phyloP scores from a whole-genome alignment of 2,113 vertebrate genomes.

The Willisornis vidua region DNA sequence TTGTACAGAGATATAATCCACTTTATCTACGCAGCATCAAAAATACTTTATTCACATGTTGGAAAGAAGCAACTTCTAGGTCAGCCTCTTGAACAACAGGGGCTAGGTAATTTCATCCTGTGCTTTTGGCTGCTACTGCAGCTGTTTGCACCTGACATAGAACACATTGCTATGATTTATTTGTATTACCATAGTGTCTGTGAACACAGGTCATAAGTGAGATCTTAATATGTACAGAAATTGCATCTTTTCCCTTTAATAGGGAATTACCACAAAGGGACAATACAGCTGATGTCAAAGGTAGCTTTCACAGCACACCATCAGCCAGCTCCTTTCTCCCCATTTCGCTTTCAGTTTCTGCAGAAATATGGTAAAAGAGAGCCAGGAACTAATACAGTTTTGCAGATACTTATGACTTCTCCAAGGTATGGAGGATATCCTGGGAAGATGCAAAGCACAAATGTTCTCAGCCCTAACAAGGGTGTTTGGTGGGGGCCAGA shows the following conservation, averaged over 20 bases:
- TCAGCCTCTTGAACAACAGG: neutral
- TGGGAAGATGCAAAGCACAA: neutral
- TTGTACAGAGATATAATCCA: neutral
- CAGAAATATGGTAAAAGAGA: neutral
- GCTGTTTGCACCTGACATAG: neutral
- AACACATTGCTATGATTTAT: neutral
- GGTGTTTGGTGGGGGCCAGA: neutral
- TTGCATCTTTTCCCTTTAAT: neutral
- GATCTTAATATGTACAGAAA: neutral
- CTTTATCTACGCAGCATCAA: neutral
- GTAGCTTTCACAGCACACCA: neutral
- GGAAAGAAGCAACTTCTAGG: neutral
- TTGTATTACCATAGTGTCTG: neutral
- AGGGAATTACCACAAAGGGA: neutral
- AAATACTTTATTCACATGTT: neutral
- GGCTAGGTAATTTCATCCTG: neutral
- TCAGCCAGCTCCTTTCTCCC: neutral
- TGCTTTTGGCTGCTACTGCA: neutral
- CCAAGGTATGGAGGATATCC: neutral
- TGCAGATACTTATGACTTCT: neutral
- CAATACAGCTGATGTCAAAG: neutral
- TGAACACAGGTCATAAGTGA: neutral
- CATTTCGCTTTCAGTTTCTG: neutral
- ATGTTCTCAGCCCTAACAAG: neutral
- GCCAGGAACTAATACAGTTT: neutral